Evolutionary conservation across 2,113 vertebrate genomes (phyloP), one percentile per base, ranked within the genome.

Genomic region (Hiodon alosoides): DNA sequence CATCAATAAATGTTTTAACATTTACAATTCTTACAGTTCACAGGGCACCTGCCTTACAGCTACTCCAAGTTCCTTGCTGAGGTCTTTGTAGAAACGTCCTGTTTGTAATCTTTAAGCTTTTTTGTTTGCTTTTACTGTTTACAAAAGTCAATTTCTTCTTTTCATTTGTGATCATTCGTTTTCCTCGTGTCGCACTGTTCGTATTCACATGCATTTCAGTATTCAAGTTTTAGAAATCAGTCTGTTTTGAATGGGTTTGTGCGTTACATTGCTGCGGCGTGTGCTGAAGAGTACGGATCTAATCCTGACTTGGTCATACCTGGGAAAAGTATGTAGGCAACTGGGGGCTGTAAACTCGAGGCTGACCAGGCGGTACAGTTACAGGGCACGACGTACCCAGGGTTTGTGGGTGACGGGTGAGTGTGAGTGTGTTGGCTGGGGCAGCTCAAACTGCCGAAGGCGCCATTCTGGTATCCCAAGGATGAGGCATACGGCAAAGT

Each of bases 301-400:
- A 99, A 90, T 87, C 96, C 96, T 92, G 93, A 92, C 94, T 99
- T 99, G 92, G 95, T 95, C 97, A 99, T 99, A 90, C 97, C 97
- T 62, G 97, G 97, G 86, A 99, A 99, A 85, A 99, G 93, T 93
- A 98, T 99, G 94, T 99, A 98, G 91, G 96, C 96, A 89, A 99
- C 97, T 8, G 97, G 97, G 85, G 97, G 97, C 88, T 99, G 97
- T 95, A 99, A 93, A 93, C 94, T 98, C 77, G 96, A 98, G 78
- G 97, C 79, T 69, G 97, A 98, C 97, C 97, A 98, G 86, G 96
- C 96, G 9, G 94, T 93, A 94, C 97, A 98, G 95, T 99, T 99
- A 92, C 97, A 99, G 72, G 97, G 97, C 85, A 99, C 96, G 75
- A 99, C 96, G 81, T 98, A 99, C 82, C 97, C 97, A 57, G 97